A percentile compares a stretch with the other conserved stretches of the same genome.
Conservation (phyloP, 2,113 vertebrate species). For the Gobius niger region DNA sequence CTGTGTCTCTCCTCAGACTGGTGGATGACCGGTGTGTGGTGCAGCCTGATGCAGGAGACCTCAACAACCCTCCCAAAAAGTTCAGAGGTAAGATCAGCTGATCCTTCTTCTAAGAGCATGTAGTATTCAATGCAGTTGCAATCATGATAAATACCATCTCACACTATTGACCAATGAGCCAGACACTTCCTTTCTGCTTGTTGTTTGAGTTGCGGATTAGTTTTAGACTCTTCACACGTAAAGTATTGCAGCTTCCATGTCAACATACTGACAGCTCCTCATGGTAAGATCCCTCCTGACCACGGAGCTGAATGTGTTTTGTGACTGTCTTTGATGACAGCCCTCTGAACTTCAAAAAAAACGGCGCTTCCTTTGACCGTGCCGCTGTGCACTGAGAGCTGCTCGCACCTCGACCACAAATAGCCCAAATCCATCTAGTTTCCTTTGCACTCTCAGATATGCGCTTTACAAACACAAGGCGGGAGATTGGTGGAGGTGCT, state of each 20-base stretch:
- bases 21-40: conserved; percentile 98
- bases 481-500: conserved; percentile 47
- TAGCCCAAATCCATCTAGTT: too few species aligned
- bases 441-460: conserved; percentile 23
- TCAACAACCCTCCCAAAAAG: conserved; percentile 97
- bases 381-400: conserved; percentile 1
- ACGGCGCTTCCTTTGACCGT: conserved; percentile 48
- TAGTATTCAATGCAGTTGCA: too few species aligned
- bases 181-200: not conserved
- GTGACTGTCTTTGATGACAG: conserved; percentile 62
- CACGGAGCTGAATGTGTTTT: conserved; percentile 53
- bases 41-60: conserved; percentile 94
- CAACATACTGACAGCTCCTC: conserved; percentile 43
- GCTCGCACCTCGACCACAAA: too few species aligned
- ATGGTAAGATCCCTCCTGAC: conserved; percentile 25
- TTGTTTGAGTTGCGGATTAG: not conserved
- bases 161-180: too few species aligned
- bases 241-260: not conserved
- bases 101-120: not conserved
- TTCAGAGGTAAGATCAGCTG: conserved; percentile 86
- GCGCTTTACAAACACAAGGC: conserved; percentile 35
- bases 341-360: conserved; percentile 63
- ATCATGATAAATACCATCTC: too few species aligned
- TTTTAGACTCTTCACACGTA: not conserved
- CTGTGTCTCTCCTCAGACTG: conserved; percentile 76